Base-by-base conservation (phyloP, 2,888 invertebrate genomes). In the Drosophila macrothrix region DNA sequence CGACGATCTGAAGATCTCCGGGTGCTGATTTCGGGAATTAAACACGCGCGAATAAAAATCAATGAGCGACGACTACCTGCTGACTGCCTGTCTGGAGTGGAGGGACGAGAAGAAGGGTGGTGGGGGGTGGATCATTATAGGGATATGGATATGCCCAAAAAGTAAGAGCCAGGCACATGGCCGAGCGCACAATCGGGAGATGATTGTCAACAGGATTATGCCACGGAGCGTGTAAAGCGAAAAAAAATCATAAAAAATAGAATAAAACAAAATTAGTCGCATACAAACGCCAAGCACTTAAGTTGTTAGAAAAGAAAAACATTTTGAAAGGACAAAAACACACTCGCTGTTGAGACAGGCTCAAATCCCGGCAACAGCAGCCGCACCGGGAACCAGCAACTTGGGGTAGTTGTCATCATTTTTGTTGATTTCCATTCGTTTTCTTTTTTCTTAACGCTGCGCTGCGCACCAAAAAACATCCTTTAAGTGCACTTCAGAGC, bases 401-500 rank as follows among this genome's bases (percentile, higher is more conserved):
- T 56, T 61, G 76, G 84, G 89, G 82, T 78, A 80, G 90, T 85
- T 85, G 90, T 90, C 85, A 88, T 90, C 90, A 90, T 90, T 87
- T 86, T 88, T 87, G 76, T 85, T 85, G 86, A 83, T 87, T 89
- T 77, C 71, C 79, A 62, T 84, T 66, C 70, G 64, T 37, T 75
- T 59, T 63, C 50, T 70, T 75, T 58, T 70, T 41, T 28, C 64
- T 79, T 76, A 66, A 65, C 73, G 76, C 69, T 71, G 74, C 71
- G 66, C 59, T 76, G 87, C 66, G 75, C 83, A 71, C 72, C 76
- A 66, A 72, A 78, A 73, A 68, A 77, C 69, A 76, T 89, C 82
- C 90, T 87, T 87, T 82, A 89, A 88, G 87, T 88, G 87, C 87
- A 89, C 87, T 88, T 84, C 75, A 89, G 91, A 67, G 91, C 88